Base-by-base conservation (phyloP, 2,888 invertebrate genomes). In the Philaethria dido region DNA sequence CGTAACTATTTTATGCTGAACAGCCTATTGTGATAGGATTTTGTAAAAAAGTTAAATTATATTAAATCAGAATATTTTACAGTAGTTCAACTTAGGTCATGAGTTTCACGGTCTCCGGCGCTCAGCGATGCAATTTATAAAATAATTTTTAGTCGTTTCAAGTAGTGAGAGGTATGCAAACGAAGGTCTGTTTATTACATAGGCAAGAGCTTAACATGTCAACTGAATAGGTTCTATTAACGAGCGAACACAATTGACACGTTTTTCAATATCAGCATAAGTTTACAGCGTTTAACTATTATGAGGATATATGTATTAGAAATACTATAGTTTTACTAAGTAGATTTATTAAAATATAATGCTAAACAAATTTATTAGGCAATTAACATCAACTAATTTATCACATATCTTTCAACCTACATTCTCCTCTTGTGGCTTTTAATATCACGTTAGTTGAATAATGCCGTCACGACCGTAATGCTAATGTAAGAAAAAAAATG, bases 61-160 rank as follows among this genome's bases (percentile, higher is more conserved):
- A n/a, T n/a, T 11, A 22, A 0, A 22, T 4, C 11, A 11, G n/a
- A 57, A 42, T 16, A 42, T 42, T 25, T 42, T 5, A 42, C 42
- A 25, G 20, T n/a, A 57, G 25, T 22, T 45, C 14, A 39, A 44
- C 14, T 44, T 18, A 9, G 3, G 16, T 25, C 9, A 39, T 52
- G 29, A 64, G 59, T 57, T 48, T 59, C 52, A 63, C 59, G 25
- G 68, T 61, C 52, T 62, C 47, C 60, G 25, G 18, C 69, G 76
- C 76, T 75, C 59, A 69, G 77, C 79, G 78, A 79, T 75, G 71
- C 76, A 74, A 75, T 75, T 47, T 62, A 68, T 62, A 64, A 45
- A 52, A 66, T 65, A 69, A 67, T 61, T 68, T 66, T 55, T 68
- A 65, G 57, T 52, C 20, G 55, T 66, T 68, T 57, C 22, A 66